These are phyloP conservation scores for Sitophilus oryzae DNA, from an alignment of 1,140 invertebrate species.

Conservation along the genomic window DNA sequence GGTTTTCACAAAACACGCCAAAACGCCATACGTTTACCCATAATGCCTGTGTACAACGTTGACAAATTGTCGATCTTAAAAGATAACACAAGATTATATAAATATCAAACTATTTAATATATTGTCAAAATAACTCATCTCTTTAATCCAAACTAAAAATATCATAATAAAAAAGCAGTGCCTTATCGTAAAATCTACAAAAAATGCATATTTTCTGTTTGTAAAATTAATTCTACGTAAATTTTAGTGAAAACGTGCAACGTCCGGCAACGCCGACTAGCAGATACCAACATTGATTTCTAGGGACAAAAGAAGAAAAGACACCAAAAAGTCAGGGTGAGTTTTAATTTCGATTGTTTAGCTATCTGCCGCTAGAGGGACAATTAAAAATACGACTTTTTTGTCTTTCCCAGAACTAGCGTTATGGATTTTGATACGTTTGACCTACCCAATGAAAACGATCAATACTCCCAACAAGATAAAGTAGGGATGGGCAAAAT, in stretches of 20 bases:
- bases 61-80: conserved; percentile 5
- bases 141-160: too few relatives aligned
- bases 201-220: too few relatives aligned
- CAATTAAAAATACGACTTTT: conserved; percentile 13
- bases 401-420: conserved; percentile 19
- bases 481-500: too few relatives aligned
- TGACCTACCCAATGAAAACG: conserved; percentile 20
- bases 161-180: too few relatives aligned
- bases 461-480: conserved; percentile 1
- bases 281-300: conserved; percentile 45
- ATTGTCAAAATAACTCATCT: too few relatives aligned
- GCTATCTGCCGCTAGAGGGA: conserved; percentile 16
- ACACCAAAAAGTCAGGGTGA: conserved; percentile 41
- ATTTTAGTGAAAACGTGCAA: not conserved
- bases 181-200: too few relatives aligned
- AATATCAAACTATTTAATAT: too few relatives aligned
- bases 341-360: conserved; percentile 32
- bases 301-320: conserved; percentile 42
- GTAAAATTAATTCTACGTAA: too few relatives aligned
- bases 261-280: conserved; percentile 23
- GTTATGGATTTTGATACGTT: not conserved
- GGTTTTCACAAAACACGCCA: conserved; percentile 27
- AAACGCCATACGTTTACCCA: conserved; percentile 30
- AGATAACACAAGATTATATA: too few relatives aligned
- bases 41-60: conserved; percentile 14